Evolutionary conservation across 2,888 invertebrate species (phyloP).

Genomic region (Drosophila austrosaltans): DNA sequence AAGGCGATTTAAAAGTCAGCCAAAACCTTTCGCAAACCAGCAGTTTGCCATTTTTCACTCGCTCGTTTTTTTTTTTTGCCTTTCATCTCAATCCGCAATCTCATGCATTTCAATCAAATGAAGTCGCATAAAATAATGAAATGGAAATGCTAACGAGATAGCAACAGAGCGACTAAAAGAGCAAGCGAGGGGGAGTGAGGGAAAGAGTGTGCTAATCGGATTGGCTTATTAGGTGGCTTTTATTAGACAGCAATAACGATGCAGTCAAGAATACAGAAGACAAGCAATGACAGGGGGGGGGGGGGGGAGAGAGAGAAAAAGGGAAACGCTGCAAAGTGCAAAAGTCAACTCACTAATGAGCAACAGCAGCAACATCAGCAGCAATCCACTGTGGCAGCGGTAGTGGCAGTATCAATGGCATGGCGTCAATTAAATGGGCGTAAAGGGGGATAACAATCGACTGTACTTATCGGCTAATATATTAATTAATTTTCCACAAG

Average conservation of each 20-base stretch:
- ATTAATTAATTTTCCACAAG: slow-evolving; percentile 11
- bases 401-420: background rate
- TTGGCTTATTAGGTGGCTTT: slow-evolving; percentile 17
- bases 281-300: background rate
- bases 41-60: slow-evolving; percentile 28
- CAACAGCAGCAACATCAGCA: background rate
- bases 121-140: slow-evolving; percentile 69
- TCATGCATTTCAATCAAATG: slow-evolving; percentile 70
- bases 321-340: slow-evolving; percentile 1
- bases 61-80: background rate
- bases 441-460: slow-evolving; percentile 1
- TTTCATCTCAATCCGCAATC: slow-evolving; percentile 18
- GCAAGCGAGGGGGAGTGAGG: slow-evolving; percentile 26
- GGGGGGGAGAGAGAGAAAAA: background rate
- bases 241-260: slow-evolving; percentile 17
- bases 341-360: slow-evolving; percentile 9
- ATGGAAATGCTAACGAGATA: slow-evolving; percentile 31
- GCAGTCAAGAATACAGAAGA: background rate
- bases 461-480: slow-evolving; percentile 4
- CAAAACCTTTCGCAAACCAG: slow-evolving; percentile 14
- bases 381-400: no score
- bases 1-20: slow-evolving; percentile 51
- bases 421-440: background rate
- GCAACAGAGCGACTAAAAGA: background rate
- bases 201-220: slow-evolving; percentile 54